Conservation (phyloP, 1,140 invertebrate species). For the Temnothorax nylanderi region DNA sequence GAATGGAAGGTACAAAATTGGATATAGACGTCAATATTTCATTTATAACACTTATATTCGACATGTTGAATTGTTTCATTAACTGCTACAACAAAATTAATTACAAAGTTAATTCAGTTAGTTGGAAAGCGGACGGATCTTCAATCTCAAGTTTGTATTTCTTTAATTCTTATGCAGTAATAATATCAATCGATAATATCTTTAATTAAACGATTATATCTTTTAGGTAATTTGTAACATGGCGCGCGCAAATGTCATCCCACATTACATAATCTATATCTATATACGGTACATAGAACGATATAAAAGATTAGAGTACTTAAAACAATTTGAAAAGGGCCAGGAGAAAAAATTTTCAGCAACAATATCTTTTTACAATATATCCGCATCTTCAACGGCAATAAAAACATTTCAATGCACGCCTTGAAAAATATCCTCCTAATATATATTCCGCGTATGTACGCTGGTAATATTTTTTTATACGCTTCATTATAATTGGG, state of each 20-base stretch:
- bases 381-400: background rate
- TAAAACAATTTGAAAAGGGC: background rate
- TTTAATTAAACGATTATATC: background rate
- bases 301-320: background rate
- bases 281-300: background rate
- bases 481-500: background rate
- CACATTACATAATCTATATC: background rate
- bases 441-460: no score
- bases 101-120: background rate
- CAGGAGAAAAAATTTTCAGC: background rate
- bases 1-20: background rate
- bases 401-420: background rate
- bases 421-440: background rate
- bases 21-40: background rate
- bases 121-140: background rate
- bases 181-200: background rate
- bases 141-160: background rate
- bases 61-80: background rate
- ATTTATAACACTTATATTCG: constrained; percentile 4
- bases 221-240: background rate
- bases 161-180: background rate
- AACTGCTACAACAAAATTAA: background rate
- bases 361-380: background rate
- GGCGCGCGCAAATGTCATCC: background rate
- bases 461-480: background rate